These are phyloP conservation scores for Teinopalpus imperialis DNA, from an alignment of 2,888 invertebrate genomes.

Conservation along the genomic window DNA sequence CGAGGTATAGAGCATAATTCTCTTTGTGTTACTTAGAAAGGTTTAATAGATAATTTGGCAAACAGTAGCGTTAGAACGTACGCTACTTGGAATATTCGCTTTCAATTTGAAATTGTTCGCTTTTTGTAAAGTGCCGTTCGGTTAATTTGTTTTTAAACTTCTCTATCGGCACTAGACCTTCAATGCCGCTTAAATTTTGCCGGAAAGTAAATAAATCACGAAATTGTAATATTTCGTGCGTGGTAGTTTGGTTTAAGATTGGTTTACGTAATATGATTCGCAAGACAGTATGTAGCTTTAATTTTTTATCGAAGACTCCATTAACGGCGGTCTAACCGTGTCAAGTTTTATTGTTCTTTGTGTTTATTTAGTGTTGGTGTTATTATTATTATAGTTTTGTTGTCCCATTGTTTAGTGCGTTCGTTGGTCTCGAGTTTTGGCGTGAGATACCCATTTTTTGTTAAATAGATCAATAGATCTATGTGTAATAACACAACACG, in stretches of 20 bases:
- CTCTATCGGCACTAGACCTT: conserved; percentile 19
- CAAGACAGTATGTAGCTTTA: conserved; percentile 9
- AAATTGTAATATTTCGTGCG: background rate
- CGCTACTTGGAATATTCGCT: conserved; percentile 59
- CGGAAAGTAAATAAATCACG: too few species aligned
- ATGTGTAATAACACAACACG: too few species aligned
- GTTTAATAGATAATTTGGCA: conserved; percentile 49
- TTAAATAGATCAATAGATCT: too few species aligned
- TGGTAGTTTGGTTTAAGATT: background rate
- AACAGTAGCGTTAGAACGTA: conserved; percentile 48
- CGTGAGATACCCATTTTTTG: too few species aligned
- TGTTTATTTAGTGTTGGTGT: conserved; percentile 1
- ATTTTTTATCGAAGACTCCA: conserved; percentile 8
- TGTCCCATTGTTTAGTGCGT: too few species aligned
- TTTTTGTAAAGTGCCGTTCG: conserved; percentile 47
- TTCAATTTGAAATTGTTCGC: conserved; percentile 44
- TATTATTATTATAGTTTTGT: too few species aligned
- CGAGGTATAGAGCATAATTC: conserved; percentile 45
- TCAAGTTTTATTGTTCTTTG: conserved; percentile 7
- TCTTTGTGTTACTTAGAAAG: conserved; percentile 20
- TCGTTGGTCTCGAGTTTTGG: too few species aligned
- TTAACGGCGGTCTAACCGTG: conserved; percentile 4
- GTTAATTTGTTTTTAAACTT: conserved; percentile 42
- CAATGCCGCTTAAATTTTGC: conserved; percentile 8
- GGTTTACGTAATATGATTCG: conserved; percentile 12